Conservation (phyloP, 2,113 vertebrate species). For the Lonchura striata region DNA sequence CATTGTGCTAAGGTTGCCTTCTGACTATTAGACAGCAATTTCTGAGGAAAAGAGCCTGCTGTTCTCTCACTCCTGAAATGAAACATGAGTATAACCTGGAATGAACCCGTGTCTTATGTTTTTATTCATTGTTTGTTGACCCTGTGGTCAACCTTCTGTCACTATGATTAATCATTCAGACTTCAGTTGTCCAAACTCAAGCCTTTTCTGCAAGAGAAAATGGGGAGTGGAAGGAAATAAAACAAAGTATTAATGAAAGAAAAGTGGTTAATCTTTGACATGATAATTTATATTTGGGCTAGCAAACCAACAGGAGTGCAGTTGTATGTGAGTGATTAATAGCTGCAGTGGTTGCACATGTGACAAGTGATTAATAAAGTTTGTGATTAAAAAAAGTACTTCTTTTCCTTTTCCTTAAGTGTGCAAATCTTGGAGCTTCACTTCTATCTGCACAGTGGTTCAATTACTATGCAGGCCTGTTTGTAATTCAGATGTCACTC, state of each 20-base stretch:
- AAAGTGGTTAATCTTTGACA: slow-evolving; percentile 73
- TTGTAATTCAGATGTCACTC: slow-evolving; percentile 42
- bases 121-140: slow-evolving; percentile 75
- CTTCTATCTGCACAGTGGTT: neutral
- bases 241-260: slow-evolving; percentile 69
- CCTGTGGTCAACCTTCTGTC: slow-evolving; percentile 58
- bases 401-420: slow-evolving; percentile 45
- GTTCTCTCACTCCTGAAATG: neutral
- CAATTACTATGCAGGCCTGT: neutral
- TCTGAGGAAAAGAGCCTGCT: slow-evolving; percentile 36
- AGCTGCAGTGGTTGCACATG: slow-evolving; percentile 25
- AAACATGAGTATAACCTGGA: slow-evolving; percentile 59
- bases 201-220: slow-evolving; percentile 49
- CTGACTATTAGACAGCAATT: slow-evolving; percentile 52
- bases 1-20: slow-evolving; percentile 47
- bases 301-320: slow-evolving; percentile 58
- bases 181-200: slow-evolving; percentile 65
- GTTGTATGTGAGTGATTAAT: slow-evolving; percentile 73
- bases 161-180: slow-evolving; percentile 74
- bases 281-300: slow-evolving; percentile 69
- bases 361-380: slow-evolving; percentile 77
- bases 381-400: slow-evolving; percentile 46
- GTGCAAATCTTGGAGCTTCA: slow-evolving; percentile 32
- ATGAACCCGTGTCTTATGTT: slow-evolving; percentile 63
- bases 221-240: slow-evolving; percentile 24